Percentiles rank a stretch among this genome's conserved stretches.
Conservation (phyloP, 2,113 vertebrate species). For the Seriola rivoliana region DNA sequence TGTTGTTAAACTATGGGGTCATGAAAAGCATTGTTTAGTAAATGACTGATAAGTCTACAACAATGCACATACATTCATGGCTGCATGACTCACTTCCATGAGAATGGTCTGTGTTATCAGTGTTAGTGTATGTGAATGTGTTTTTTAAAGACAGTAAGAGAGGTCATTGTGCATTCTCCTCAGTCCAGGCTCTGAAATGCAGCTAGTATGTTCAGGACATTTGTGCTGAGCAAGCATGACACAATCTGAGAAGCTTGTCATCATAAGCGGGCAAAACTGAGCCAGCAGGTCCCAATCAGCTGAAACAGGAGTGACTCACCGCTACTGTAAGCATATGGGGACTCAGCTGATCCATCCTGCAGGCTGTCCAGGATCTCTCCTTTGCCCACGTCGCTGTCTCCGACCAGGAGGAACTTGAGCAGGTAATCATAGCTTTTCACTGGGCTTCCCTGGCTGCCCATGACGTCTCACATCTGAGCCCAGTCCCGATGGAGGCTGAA, state of each 20-base stretch:
- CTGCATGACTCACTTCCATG: slow-evolving; percentile 18
- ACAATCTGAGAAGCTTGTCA: slow-evolving; percentile 28
- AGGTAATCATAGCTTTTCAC: slow-evolving; percentile 98
- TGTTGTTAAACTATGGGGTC: slow-evolving; percentile 8
- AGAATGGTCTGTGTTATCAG: slow-evolving; percentile 29
- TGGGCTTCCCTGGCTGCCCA: slow-evolving; percentile 97
- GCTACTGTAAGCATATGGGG: slow-evolving; percentile 97
- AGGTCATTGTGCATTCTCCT: slow-evolving; percentile 39
- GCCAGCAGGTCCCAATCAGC: slow-evolving; percentile 14
- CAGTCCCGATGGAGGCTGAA: slow-evolving; percentile 3
- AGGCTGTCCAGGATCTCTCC: slow-evolving; percentile 97
- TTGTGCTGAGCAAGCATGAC: slow-evolving; percentile 42
- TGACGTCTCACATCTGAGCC: slow-evolving; percentile 85
- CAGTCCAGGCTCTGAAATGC: slow-evolving; percentile 3
- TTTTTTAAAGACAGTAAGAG: neutral
- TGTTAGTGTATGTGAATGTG: neutral
- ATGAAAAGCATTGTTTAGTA: slow-evolving; percentile 33
- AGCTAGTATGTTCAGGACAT: slow-evolving; percentile 41
- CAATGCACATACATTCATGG: slow-evolving; percentile 36
- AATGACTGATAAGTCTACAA: slow-evolving; percentile 7
- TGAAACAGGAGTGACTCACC: slow-evolving; percentile 83
- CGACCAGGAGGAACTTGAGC: slow-evolving; percentile 96
- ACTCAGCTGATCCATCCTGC: slow-evolving; percentile 96
- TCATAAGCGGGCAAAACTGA: slow-evolving; percentile 8
- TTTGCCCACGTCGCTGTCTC: slow-evolving; percentile 97